A percentile compares a stretch with the other conserved stretches of the same genome.
phyloP scores from a whole-genome alignment of 2,888 invertebrate genomes.

The Pandemis cinnamomeana region DNA sequence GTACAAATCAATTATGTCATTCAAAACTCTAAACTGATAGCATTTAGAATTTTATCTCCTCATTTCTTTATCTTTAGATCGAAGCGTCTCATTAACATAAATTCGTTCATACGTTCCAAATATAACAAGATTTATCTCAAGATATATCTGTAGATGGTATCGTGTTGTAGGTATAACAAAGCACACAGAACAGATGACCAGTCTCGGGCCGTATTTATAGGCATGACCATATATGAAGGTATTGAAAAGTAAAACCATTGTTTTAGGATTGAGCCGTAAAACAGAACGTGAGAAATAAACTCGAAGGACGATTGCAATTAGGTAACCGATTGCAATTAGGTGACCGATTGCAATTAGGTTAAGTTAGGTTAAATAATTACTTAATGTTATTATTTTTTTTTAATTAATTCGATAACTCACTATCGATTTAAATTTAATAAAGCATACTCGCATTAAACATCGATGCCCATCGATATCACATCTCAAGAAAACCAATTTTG shows the following conservation, averaged over 20 bases:
- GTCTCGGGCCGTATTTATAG: slow-evolving; percentile 39
- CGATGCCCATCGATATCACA: slow-evolving; percentile 3
- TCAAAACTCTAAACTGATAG: slow-evolving; percentile 25
- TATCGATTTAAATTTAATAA: background rate
- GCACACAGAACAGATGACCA: slow-evolving; percentile 46
- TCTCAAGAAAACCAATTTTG: background rate
- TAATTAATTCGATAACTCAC: background rate
- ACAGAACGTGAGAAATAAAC: slow-evolving; percentile 38
- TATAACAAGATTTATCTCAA: slow-evolving; percentile 42
- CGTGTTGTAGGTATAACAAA: slow-evolving; percentile 46
- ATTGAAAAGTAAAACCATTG: slow-evolving; percentile 41
- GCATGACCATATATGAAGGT: slow-evolving; percentile 39
- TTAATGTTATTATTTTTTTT: too few species aligned
- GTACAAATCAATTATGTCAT: slow-evolving; percentile 41
- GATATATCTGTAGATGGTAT: slow-evolving; percentile 46
- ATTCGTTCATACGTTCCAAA: slow-evolving; percentile 41
- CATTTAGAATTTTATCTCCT: slow-evolving; percentile 37
- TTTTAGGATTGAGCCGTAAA: slow-evolving; percentile 37
- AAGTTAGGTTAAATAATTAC: background rate
- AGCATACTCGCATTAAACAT: background rate
- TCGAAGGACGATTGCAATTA: slow-evolving; percentile 16
- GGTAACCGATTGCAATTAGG: slow-evolving; percentile 11
- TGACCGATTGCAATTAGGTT: background rate
- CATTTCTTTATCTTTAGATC: slow-evolving; percentile 41
- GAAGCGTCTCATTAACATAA: slow-evolving; percentile 40